A percentile compares a stretch with the other conserved stretches of the same genome.
Conservation (phyloP, 1,140 invertebrate genomes). For the Marisa cornuarietis region DNA sequence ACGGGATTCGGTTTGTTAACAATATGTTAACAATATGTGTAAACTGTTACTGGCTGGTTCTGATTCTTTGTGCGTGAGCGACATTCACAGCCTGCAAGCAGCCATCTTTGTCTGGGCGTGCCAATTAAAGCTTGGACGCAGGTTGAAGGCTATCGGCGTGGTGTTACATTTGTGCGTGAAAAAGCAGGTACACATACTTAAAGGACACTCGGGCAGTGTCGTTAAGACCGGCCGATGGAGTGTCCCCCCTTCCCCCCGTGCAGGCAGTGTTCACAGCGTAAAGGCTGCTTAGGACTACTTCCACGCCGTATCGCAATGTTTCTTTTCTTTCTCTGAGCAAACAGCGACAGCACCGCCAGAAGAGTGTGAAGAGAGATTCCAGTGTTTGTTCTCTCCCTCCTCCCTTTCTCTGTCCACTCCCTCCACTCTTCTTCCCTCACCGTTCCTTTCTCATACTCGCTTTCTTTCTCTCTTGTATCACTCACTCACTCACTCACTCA, state of each 20-base stretch:
- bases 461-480: slow-evolving; percentile 1
- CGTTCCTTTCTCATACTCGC: neutral
- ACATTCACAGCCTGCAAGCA: neutral
- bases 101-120: no score
- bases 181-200: neutral
- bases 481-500: neutral
- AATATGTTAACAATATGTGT: slow-evolving; percentile 9
- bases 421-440: neutral
- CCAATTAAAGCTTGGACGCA: neutral
- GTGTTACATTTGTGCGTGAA: neutral
- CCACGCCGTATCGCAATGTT: no score
- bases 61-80: slow-evolving; percentile 3
- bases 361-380: neutral
- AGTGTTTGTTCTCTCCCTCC: neutral
- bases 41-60: neutral
- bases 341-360: no score
- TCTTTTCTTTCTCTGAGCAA: no score
- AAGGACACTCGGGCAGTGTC: neutral
- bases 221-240: neutral
- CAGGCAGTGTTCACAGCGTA: no score
- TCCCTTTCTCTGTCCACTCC: neutral
- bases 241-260: neutral
- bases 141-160: neutral
- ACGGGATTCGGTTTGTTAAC: neutral
- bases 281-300: no score